Base-by-base conservation (phyloP, 35 echinoderm and acorn worm species). In the Ptychodera flava region DNA sequence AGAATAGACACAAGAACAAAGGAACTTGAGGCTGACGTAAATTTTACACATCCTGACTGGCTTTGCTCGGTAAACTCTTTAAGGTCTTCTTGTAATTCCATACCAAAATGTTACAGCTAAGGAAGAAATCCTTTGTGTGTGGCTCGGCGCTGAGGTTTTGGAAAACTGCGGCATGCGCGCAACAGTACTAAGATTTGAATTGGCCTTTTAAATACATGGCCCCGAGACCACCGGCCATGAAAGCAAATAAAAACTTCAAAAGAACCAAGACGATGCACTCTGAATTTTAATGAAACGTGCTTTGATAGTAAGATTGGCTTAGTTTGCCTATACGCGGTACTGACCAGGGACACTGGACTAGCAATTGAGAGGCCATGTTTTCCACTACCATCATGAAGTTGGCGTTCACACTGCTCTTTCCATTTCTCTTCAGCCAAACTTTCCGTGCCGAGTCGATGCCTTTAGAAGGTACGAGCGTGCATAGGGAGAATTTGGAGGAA, bases 221-320 rank as follows among this genome's bases (percentile, higher is more conserved):
- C 45, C 45, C 45, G 45, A 64, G 45, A 64, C 45, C 45, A 64
- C 45, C 45, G 45, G 45, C 6, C 45, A 64, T 64, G 45, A 64
- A 64, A 64, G 45, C 45, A 64, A 64, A 64, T 64, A 64, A 64
- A 64, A 64, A 64, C 45, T 64, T 64, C 45, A 64, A 64, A 64
- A 64, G 45, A 64, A 64, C 45, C 45, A 64, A 64, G 45, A 64
- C 45, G 45, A 64, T 64, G 45, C 45, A 64, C 45, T 64, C 45
- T 64, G 45, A 64, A 64, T 64, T 64, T 64, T 64, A 64, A 64
- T 64, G 45, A 64, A 64, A 64, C 22, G 22, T 64, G 45, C 45
- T 64, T 64, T 64, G 45, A 64, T 64, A 64, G 45, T 64, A 64
- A 64, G 45, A 64, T 64, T 64, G 45, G 6, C 45, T 64, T 64